phyloP scores from a whole-genome alignment of 2,797 vertebrate genomes.

The Sebastolobus altivelis region DNA sequence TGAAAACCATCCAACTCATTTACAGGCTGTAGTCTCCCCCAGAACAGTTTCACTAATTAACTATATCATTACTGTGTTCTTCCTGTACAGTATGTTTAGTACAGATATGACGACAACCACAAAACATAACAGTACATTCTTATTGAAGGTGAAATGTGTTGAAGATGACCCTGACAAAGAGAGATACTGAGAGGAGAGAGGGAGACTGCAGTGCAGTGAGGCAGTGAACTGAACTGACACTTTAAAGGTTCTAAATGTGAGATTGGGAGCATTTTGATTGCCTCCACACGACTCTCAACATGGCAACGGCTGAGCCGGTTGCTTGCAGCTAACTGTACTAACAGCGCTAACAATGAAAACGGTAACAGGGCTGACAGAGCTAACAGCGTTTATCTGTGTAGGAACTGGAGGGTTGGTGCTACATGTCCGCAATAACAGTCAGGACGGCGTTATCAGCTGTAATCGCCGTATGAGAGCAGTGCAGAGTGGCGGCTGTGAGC shows the following conservation, averaged over 20 bases:
- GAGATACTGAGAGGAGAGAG: not conserved
- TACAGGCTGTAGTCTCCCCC: not conserved
- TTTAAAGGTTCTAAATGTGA: not conserved
- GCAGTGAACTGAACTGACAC: conserved; percentile 4
- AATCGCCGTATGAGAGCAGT: too few species aligned
- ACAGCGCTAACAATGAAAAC: too few species aligned
- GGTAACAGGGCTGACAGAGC: too few species aligned
- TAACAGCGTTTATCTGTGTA: too few species aligned
- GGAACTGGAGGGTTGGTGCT: too few species aligned
- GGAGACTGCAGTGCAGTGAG: not conserved
- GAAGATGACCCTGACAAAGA: not conserved
- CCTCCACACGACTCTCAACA: too few species aligned
- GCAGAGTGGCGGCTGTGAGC: not conserved
- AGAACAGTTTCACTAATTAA: not conserved
- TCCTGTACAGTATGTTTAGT: not conserved
- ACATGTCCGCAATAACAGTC: too few species aligned
- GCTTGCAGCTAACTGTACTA: too few species aligned
- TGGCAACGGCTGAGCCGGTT: too few species aligned
- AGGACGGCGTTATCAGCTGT: too few species aligned
- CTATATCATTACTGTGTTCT: not conserved
- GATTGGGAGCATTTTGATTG: not conserved
- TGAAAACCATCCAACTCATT: conserved; percentile 36
- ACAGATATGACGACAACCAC: not conserved
- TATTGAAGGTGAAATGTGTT: not conserved
- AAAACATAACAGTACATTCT: not conserved